These are phyloP conservation scores for Steatocranus sp. DNA, from an alignment of 2,797 vertebrate species.

Conservation along the genomic window DNA sequence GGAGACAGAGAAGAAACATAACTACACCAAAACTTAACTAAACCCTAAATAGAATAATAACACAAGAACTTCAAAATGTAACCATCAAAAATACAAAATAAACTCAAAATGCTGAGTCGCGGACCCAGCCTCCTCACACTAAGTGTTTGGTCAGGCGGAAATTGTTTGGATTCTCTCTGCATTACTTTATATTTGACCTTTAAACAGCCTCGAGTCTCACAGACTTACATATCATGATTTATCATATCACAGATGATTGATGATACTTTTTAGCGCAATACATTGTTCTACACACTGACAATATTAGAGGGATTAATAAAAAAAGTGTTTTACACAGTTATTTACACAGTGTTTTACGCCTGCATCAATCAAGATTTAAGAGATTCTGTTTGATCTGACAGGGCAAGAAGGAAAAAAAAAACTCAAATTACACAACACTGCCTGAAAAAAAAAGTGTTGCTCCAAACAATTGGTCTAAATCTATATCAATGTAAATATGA, in stretches of 20 bases:
- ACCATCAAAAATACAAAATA: background rate
- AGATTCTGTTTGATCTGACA: background rate
- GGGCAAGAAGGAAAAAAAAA: background rate
- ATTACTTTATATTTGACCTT: background rate
- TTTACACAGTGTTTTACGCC: rapidly evolving
- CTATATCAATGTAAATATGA: background rate
- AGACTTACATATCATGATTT: background rate
- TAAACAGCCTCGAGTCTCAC: background rate
- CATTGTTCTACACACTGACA: background rate
- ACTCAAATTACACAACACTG: background rate
- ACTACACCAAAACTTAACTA: background rate
- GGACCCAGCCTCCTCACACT: rapidly evolving
- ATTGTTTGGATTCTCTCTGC: background rate
- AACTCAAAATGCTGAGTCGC: background rate
- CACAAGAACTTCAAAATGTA: background rate
- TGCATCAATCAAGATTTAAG: background rate
- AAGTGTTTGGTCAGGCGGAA: background rate
- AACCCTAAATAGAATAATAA: background rate
- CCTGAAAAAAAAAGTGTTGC: background rate
- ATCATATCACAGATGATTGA: background rate
- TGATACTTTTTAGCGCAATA: background rate
- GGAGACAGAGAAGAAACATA: background rate
- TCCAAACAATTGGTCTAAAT: background rate
- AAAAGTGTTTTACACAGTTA: background rate
- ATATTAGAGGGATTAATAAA: background rate